phyloP scores from a whole-genome alignment of 2,888 invertebrate species.

The Mystacides longicornis region DNA sequence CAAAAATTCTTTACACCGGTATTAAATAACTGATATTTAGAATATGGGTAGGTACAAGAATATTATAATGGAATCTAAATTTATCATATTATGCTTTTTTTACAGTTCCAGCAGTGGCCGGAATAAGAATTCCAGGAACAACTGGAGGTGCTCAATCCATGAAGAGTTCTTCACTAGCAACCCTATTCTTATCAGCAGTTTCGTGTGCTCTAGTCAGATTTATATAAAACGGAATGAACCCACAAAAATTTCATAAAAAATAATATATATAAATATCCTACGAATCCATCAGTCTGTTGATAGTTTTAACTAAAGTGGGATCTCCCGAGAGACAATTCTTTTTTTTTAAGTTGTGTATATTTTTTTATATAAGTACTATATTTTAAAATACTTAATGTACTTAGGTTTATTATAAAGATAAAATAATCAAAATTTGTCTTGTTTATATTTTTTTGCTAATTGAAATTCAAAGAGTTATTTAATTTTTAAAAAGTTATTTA shows the following conservation, averaged over 20 bases:
- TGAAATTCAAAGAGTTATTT: conserved; percentile 1
- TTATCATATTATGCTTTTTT: neutral
- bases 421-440: neutral
- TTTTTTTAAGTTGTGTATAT: neutral
- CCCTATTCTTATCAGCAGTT: neutral
- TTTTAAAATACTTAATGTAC: neutral
- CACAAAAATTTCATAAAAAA: too few relatives aligned
- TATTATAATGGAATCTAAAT: too few relatives aligned
- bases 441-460: conserved; percentile 2
- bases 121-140: neutral
- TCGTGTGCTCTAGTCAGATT: neutral
- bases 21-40: too few relatives aligned
- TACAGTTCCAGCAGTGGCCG: neutral
- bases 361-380: neutral
- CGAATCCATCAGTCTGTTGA: neutral
- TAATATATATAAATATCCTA: too few relatives aligned
- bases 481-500: too few relatives aligned
- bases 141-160: neutral
- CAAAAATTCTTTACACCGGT: too few relatives aligned
- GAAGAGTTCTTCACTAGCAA: neutral
- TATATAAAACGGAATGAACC: neutral
- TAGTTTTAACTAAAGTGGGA: neutral
- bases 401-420: neutral
- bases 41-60: too few relatives aligned
- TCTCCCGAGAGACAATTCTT: neutral